Evolutionary conservation across 2,113 vertebrate species (phyloP).

Genomic region (Tapirus terrestris): DNA sequence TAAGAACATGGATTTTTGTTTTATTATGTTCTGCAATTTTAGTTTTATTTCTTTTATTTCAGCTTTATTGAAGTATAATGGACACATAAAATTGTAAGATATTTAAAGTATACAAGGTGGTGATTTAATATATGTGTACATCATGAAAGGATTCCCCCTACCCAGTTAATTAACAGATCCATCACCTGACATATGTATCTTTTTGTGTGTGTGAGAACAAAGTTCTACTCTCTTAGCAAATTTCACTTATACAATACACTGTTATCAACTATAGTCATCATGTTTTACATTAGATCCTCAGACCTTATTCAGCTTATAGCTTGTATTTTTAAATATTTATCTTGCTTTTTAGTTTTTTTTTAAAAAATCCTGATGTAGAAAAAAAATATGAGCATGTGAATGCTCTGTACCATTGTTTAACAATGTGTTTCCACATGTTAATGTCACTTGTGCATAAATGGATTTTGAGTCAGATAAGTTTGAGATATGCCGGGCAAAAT

Average conservation of each 20-base stretch:
- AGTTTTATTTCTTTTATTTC: not conserved
- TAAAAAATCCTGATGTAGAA: not conserved
- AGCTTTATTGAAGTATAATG: not conserved
- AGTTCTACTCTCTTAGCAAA: not conserved
- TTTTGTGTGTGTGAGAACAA: not conserved
- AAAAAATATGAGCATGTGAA: not conserved
- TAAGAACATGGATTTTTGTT: not conserved
- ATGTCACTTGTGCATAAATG: not conserved
- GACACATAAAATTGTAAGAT: not conserved
- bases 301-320: not conserved
- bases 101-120: not conserved
- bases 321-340: not conserved
- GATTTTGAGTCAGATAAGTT: not conserved
- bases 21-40: not conserved
- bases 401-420: not conserved
- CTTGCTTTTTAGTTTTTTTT: not conserved
- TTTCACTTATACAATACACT: not conserved
- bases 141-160: not conserved
- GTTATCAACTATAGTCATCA: not conserved
- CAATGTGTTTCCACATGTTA: not conserved
- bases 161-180: not conserved
- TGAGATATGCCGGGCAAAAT: not conserved
- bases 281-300: not conserved
- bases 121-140: not conserved
- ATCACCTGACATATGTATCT: not conserved